A percentile compares a stretch with the other conserved stretches of the same genome.
Conservation (phyloP, 2,113 vertebrate species). For the Pygoscelis adeliae region DNA sequence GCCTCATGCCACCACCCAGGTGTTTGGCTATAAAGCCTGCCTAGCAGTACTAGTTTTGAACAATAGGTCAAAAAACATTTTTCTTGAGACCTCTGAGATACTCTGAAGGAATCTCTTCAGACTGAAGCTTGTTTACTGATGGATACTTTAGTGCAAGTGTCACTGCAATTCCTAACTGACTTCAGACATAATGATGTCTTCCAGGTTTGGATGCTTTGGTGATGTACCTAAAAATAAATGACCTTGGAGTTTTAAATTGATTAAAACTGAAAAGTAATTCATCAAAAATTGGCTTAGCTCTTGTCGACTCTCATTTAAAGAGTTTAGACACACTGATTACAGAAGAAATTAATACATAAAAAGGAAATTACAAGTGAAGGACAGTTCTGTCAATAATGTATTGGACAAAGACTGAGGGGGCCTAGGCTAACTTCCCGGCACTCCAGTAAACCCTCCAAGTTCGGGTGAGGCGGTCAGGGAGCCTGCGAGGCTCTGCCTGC, state of each 20-base stretch:
- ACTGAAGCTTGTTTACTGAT: neutral
- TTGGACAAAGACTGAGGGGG: neutral
- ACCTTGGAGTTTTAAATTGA: neutral
- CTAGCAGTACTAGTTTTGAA: neutral
- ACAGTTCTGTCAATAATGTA: neutral
- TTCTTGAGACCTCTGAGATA: neutral
- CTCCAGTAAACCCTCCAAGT: neutral
- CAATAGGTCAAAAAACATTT: neutral
- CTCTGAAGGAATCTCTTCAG: neutral
- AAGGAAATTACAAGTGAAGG: neutral
- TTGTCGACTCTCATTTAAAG: neutral
- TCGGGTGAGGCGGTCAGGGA: neutral
- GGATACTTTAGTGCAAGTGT: neutral
- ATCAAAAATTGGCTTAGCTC: neutral
- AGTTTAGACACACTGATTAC: neutral
- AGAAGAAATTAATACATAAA: neutral
- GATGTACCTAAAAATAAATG: neutral
- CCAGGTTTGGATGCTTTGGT: neutral
- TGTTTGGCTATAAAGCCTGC: neutral
- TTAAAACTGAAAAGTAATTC: neutral
- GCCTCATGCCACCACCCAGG: neutral
- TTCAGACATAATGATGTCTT: neutral
- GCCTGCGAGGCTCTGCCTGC: neutral
- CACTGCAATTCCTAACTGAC: neutral
- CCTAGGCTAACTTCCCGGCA: neutral